These are phyloP conservation scores for Petaurus breviceps DNA, from an alignment of 2,113 vertebrate species.

Conservation along the genomic window DNA sequence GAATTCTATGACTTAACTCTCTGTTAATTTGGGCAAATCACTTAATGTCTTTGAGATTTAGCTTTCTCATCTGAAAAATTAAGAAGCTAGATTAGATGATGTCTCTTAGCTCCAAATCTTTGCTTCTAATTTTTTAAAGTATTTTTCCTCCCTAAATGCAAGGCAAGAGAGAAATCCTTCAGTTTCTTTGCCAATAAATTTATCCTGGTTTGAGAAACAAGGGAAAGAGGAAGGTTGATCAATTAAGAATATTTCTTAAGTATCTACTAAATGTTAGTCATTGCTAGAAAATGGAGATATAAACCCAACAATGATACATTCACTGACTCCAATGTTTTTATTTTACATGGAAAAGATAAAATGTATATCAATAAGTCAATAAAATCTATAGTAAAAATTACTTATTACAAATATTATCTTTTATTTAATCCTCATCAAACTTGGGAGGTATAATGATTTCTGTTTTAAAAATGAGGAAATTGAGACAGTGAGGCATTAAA, in stretches of 20 bases:
- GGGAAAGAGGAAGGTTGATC: not conserved
- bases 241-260: not conserved
- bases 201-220: not conserved
- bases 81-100: not conserved
- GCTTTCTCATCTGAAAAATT: not conserved
- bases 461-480: too few species aligned
- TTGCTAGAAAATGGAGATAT: not conserved
- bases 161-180: not conserved
- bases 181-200: not conserved
- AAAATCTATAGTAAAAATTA: not conserved
- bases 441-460: too few species aligned
- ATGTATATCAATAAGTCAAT: not conserved
- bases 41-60: not conserved
- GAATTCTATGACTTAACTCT: not conserved
- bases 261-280: not conserved
- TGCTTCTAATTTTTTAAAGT: not conserved
- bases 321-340: not conserved
- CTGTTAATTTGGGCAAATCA: not conserved
- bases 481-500: too few species aligned
- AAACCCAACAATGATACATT: not conserved
- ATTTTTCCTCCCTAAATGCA: not conserved
- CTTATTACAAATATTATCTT: not conserved
- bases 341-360: not conserved
- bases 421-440: too few species aligned
- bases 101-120: not conserved